These are phyloP conservation scores for Menidia menidia DNA, from an alignment of 2,797 vertebrate species.

Conservation along the genomic window DNA sequence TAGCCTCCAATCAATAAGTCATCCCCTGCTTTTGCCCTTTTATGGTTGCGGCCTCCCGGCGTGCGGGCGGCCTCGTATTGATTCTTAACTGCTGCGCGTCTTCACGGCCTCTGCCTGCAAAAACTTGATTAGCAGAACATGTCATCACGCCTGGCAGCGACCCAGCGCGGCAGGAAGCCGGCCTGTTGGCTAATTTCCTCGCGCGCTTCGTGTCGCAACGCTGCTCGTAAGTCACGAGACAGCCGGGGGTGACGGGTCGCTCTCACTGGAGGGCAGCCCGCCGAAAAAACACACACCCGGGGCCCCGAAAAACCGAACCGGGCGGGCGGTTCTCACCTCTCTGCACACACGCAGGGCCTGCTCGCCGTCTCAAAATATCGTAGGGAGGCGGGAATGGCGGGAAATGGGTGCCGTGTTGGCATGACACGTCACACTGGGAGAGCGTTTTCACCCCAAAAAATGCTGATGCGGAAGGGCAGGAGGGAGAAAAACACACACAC, in stretches of 20 bases:
- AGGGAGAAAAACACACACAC: not conserved
- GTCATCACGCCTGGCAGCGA: slow-evolving; percentile 33
- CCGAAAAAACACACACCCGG: slow-evolving; percentile 8
- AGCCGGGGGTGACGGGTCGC: slow-evolving; percentile 50
- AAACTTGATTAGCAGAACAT: slow-evolving; percentile 48
- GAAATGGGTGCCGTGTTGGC: slow-evolving; percentile 1
- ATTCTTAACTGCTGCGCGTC: slow-evolving; percentile 47
- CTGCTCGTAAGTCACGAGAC: slow-evolving; percentile 62
- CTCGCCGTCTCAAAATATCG: no score
- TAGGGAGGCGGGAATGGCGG: slow-evolving; percentile 18
- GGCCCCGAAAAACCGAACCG: slow-evolving; percentile 1
- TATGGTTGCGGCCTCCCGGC: slow-evolving; percentile 11
- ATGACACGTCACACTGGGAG: not conserved
- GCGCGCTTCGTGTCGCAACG: slow-evolving; percentile 67
- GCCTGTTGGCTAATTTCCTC: slow-evolving; percentile 73
- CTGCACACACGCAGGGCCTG: slow-evolving; percentile 50
- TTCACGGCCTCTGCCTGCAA: slow-evolving; percentile 38
- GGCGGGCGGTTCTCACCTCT: slow-evolving; percentile 47
- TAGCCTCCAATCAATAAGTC: slow-evolving; percentile 44
- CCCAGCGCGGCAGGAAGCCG: slow-evolving; percentile 58
- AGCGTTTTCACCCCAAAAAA: slow-evolving; percentile 9
- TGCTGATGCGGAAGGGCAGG: not conserved
- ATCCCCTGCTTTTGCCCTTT: slow-evolving; percentile 23
- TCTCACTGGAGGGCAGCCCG: slow-evolving; percentile 25
- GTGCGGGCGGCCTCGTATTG: slow-evolving; percentile 35